Conservation (phyloP, 64 coral and sea anemone genomes). For the Actinia equina region DNA sequence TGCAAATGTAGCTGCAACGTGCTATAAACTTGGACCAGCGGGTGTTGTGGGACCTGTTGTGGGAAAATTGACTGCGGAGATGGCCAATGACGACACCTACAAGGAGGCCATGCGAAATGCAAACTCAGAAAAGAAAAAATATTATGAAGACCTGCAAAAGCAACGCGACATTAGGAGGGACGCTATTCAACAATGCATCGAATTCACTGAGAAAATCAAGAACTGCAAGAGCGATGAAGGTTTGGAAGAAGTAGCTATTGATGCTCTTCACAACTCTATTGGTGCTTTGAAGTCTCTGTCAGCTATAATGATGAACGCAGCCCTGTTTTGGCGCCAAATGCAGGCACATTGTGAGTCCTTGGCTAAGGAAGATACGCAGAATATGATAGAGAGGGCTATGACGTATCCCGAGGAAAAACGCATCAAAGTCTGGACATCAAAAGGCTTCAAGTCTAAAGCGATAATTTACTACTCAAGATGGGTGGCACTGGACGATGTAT, state of each 20-base stretch:
- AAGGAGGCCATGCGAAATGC: constrained; percentile 50
- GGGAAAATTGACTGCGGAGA: too few species aligned
- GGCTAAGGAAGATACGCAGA: constrained; percentile 1
- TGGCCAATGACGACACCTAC: not conserved
- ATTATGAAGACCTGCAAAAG: constrained; percentile 52
- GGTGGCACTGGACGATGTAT: constrained; percentile 69
- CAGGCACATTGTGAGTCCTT: constrained; percentile 35
- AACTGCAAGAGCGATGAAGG: constrained; percentile 31
- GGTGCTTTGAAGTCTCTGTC: constrained; percentile 61
- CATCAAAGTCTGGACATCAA: constrained; percentile 52
- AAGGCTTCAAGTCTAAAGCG: constrained; percentile 31
- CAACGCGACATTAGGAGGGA: constrained; percentile 47
- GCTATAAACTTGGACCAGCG: too few species aligned
- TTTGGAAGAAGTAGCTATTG: constrained; percentile 49
- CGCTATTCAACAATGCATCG: constrained; percentile 41
- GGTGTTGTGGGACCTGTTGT: too few species aligned
- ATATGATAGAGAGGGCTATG: constrained; percentile 34
- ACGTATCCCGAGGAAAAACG: constrained; percentile 40
- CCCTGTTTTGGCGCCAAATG: constrained; percentile 63
- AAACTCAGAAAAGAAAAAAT: constrained; percentile 56
- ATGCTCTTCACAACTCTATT: constrained; percentile 61
- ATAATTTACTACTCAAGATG: constrained; percentile 56
- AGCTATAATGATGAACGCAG: constrained; percentile 71
- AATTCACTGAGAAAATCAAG: constrained; percentile 56
- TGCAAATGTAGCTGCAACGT: too few species aligned